Evolutionary conservation across 2,113 vertebrate species (phyloP).

Genomic region (Heliornis fulica): DNA sequence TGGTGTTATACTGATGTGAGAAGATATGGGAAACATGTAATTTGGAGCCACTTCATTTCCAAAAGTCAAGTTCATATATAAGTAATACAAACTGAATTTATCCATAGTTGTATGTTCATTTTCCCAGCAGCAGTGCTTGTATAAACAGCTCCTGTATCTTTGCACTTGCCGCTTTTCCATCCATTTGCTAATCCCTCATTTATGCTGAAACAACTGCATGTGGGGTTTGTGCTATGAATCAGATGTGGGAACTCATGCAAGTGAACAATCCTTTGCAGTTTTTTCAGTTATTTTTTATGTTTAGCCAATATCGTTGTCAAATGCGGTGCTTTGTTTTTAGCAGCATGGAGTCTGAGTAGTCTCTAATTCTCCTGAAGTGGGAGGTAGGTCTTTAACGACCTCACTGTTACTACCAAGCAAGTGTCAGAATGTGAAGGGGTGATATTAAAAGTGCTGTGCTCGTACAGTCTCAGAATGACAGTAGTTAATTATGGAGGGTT

Average conservation of each 20-base stretch:
- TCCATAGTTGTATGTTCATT: neutral
- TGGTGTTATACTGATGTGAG: neutral
- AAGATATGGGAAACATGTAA: neutral
- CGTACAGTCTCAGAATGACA: neutral
- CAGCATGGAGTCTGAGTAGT: neutral
- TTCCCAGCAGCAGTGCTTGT: neutral
- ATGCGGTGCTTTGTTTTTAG: neutral
- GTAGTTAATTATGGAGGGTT: neutral
- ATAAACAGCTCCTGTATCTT: neutral
- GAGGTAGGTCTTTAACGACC: neutral
- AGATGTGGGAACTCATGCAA: neutral
- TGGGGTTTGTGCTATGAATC: neutral
- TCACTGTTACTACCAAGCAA: neutral
- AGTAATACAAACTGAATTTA: neutral
- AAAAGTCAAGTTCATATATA: neutral
- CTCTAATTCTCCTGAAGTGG: neutral
- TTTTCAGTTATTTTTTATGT: neutral
- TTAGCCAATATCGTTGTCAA: neutral
- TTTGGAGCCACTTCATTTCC: neutral
- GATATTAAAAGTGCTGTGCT: neutral
- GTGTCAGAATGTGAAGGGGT: neutral
- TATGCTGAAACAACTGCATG: neutral
- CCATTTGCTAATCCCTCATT: neutral
- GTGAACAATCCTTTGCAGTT: neutral
- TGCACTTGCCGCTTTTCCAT: neutral